Conservation (phyloP, 2,888 invertebrate genomes). For the Stenchaetothrips biformis region DNA sequence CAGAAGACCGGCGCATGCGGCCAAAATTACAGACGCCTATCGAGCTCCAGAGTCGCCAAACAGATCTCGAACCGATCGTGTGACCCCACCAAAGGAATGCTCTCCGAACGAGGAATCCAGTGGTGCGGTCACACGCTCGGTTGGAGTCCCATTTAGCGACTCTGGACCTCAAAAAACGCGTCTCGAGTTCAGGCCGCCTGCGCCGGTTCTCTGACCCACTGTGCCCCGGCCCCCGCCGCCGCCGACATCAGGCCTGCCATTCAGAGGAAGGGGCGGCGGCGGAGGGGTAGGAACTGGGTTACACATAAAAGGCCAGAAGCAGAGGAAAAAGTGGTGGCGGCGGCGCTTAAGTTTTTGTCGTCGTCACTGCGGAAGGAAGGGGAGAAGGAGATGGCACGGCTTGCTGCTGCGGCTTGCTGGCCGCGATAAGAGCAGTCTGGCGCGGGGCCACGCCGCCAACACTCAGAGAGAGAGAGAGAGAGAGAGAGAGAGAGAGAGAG, state of each 20-base stretch:
- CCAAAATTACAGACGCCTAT: too few relatives aligned
- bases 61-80: too few relatives aligned
- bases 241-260: background rate
- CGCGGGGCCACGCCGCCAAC: background rate
- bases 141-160: background rate
- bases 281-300: background rate
- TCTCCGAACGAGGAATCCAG: too few relatives aligned
- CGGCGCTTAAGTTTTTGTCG: background rate
- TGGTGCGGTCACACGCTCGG: background rate
- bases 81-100: too few relatives aligned
- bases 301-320: slow-evolving; percentile 19
- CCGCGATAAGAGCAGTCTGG: background rate
- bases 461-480: background rate
- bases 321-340: background rate
- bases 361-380: background rate
- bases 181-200: too few relatives aligned
- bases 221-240: background rate
- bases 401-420: background rate
- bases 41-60: too few relatives aligned
- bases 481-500: background rate
- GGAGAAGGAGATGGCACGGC: background rate
- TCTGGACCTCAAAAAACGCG: background rate
- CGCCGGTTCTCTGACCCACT: background rate
- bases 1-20: too few relatives aligned
- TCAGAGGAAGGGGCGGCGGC: background rate